These are phyloP conservation scores for Caloenas nicobarica DNA, from an alignment of 2,113 vertebrate genomes.

Conservation along the genomic window DNA sequence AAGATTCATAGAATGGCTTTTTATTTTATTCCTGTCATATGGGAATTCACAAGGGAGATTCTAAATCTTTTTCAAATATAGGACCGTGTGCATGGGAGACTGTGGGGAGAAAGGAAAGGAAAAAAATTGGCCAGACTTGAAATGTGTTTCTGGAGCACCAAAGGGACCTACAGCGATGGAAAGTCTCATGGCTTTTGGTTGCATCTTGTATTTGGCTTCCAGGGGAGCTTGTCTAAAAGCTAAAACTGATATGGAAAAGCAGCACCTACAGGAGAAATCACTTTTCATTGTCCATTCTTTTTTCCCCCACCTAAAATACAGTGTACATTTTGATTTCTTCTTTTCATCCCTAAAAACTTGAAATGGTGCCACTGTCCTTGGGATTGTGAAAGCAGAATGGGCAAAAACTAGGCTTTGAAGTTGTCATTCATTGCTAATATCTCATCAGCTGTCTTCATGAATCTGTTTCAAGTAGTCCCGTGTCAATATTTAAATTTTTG, in stretches of 20 bases:
- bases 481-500: background rate
- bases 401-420: background rate
- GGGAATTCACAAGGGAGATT: slow-evolving; percentile 2
- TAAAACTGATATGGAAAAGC: background rate
- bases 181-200: background rate
- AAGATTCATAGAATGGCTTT: slow-evolving; percentile 21
- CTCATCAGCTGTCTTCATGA: background rate
- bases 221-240: background rate
- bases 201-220: background rate
- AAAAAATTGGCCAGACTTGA: background rate
- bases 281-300: background rate
- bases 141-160: background rate
- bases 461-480: background rate
- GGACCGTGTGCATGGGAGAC: background rate
- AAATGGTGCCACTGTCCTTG: background rate
- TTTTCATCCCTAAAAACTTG: background rate
- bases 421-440: background rate
- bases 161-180: background rate
- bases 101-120: background rate
- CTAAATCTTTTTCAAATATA: background rate
- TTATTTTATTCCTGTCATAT: background rate
- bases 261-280: background rate
- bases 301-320: background rate
- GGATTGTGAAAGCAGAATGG: background rate
- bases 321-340: background rate